Evolutionary conservation across 1,140 invertebrate genomes (phyloP).

Genomic region (Dendroctonus ponderosae): DNA sequence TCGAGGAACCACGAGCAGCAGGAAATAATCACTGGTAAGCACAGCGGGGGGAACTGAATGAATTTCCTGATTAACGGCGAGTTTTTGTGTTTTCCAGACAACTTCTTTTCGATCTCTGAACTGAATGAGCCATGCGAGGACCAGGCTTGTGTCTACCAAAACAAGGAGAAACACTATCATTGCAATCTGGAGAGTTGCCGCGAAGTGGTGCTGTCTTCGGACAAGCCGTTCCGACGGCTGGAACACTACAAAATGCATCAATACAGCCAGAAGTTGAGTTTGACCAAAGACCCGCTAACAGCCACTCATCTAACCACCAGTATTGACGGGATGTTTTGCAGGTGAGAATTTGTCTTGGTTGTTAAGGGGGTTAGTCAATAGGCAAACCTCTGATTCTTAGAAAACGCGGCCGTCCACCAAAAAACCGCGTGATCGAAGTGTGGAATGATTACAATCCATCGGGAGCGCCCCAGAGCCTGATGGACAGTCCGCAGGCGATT

Average conservation of each 20-base stretch:
- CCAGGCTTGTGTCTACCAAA: conserved; percentile 72
- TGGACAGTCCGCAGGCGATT: conserved; percentile 79
- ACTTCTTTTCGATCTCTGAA: conserved; percentile 67
- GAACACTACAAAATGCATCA: conserved; percentile 90
- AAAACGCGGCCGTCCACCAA: conserved; percentile 86
- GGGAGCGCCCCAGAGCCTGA: conserved; percentile 59
- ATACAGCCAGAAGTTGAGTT: conserved; percentile 58
- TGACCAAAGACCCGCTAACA: conserved; percentile 56
- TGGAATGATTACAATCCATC: conserved; percentile 68
- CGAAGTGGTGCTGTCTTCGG: conserved; percentile 77
- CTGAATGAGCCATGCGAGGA: conserved; percentile 63
- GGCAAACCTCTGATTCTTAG: conserved; percentile 46
- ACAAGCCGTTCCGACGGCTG: conserved; percentile 80
- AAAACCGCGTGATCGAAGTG: conserved; percentile 88
- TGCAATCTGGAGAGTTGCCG: conserved; percentile 85
- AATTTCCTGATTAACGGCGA: background rate
- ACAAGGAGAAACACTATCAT: conserved; percentile 83
- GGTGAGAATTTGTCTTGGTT: background rate
- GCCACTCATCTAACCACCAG: conserved; percentile 70
- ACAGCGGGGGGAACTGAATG: no score
- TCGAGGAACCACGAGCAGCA: conserved; percentile 84
- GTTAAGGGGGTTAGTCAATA: background rate
- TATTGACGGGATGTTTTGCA: conserved; percentile 82
- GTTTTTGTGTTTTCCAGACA: conserved; percentile 57
- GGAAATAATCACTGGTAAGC: conserved; percentile 66